A percentile compares a stretch with the other conserved stretches of the same genome.
phyloP scores from a whole-genome alignment of 2,888 invertebrate species.

The Drosophila formosana region DNA sequence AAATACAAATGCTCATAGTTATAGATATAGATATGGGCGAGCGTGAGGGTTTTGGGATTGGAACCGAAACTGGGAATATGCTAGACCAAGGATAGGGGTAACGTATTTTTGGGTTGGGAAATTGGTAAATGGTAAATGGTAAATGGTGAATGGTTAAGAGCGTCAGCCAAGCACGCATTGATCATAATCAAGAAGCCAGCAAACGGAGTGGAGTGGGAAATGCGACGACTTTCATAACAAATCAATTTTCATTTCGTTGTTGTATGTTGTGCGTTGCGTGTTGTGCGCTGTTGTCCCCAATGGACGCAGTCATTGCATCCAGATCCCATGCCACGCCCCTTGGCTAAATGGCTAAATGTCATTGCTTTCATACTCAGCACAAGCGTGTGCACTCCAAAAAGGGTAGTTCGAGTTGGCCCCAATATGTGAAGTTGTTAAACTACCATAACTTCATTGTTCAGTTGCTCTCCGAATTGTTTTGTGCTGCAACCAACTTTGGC shows the following conservation, averaged over 20 bases:
- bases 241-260: constrained; percentile 64
- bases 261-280: constrained; percentile 38
- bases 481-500: too few relatives aligned
- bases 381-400: neutral
- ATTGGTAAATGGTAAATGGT: constrained; percentile 3
- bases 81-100: neutral
- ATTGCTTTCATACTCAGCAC: neutral
- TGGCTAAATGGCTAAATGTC: constrained; percentile 7
- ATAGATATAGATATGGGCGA: constrained; percentile 3
- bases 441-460: too few relatives aligned
- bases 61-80: neutral
- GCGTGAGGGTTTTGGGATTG: neutral
- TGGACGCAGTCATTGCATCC: constrained; percentile 17
- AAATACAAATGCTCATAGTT: constrained; percentile 6
- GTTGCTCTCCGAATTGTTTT: too few relatives aligned
- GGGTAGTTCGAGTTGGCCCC: neutral
- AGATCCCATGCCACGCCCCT: constrained; percentile 15
- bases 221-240: constrained; percentile 58
- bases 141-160: constrained; percentile 25
- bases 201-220: constrained; percentile 13
- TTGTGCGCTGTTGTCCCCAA: constrained; percentile 31
- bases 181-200: constrained; percentile 54
- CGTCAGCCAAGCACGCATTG: constrained; percentile 40
- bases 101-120: neutral
- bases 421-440: too few relatives aligned